Conservation (phyloP, 2,888 invertebrate genomes). For the Gandaritis pyraliata region DNA sequence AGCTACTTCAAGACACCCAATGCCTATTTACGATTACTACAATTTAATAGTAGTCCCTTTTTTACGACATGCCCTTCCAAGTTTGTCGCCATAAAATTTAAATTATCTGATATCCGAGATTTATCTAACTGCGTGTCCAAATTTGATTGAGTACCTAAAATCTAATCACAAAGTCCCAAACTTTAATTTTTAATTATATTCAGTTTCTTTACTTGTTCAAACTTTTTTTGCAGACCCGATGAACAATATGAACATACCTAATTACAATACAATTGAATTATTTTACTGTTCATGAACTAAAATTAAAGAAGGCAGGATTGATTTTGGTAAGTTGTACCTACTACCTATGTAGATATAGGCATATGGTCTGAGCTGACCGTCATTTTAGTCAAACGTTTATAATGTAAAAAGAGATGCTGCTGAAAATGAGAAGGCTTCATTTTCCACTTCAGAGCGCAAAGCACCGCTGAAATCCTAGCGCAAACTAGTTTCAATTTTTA, state of each 20-base stretch:
- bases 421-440: constrained; percentile 24
- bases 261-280: too few species aligned
- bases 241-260: neutral
- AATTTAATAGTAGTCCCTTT: constrained; percentile 23
- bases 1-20: constrained; percentile 4
- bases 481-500: constrained; percentile 14
- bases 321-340: too few species aligned
- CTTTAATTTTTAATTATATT: too few species aligned
- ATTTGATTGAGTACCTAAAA: neutral
- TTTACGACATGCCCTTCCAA: constrained; percentile 29
- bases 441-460: constrained; percentile 21
- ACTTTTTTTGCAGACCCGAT: neutral
- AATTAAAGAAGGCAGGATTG: too few species aligned
- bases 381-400: constrained; percentile 7
- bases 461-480: constrained; percentile 16
- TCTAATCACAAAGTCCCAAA: too few species aligned
- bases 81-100: constrained; percentile 25
- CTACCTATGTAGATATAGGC: too few species aligned
- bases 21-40: constrained; percentile 21
- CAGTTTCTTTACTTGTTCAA: too few species aligned
- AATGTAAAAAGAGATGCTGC: constrained; percentile 16
- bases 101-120: constrained; percentile 17
- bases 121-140: constrained; percentile 2
- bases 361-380: constrained; percentile 1
- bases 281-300: too few species aligned